A percentile compares a stretch with the other conserved stretches of the same genome.
These are phyloP conservation scores for Cosmia pyralina DNA, from an alignment of 2,888 invertebrate species.

Conservation along the genomic window DNA sequence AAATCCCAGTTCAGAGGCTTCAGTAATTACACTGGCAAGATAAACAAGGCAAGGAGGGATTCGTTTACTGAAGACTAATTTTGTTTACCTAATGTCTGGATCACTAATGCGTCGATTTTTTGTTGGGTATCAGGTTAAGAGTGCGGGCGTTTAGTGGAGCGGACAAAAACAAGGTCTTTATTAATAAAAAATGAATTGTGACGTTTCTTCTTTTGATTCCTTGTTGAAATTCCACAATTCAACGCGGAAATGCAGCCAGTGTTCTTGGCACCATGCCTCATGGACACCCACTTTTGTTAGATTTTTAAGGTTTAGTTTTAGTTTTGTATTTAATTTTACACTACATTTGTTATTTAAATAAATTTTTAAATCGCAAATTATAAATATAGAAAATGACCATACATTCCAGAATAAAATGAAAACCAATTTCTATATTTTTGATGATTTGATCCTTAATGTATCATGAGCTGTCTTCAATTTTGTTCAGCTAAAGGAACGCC, in stretches of 20 bases:
- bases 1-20: constrained; percentile 59
- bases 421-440: neutral
- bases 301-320: too few species aligned
- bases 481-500: too few species aligned
- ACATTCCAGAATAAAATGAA: neutral
- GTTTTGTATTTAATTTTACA: too few species aligned
- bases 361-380: too few species aligned
- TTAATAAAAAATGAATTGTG: neutral
- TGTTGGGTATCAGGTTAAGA: constrained; percentile 51
- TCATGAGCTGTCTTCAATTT: neutral
- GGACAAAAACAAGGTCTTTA: neutral
- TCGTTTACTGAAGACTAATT: constrained; percentile 79
- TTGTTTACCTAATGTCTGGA: constrained; percentile 77
- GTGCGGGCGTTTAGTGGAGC: constrained; percentile 2
- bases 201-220: neutral
- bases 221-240: too few species aligned
- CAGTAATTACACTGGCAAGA: constrained; percentile 72
- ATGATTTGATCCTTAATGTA: neutral
- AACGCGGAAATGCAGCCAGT: too few species aligned
- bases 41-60: constrained; percentile 74
- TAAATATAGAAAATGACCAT: too few species aligned
- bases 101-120: constrained; percentile 76
- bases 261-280: too few species aligned
- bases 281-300: too few species aligned
- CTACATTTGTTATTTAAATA: too few species aligned